Evolutionary conservation across 2,888 invertebrate species (phyloP).

Genomic region (Drosophila atroscutellata): DNA sequence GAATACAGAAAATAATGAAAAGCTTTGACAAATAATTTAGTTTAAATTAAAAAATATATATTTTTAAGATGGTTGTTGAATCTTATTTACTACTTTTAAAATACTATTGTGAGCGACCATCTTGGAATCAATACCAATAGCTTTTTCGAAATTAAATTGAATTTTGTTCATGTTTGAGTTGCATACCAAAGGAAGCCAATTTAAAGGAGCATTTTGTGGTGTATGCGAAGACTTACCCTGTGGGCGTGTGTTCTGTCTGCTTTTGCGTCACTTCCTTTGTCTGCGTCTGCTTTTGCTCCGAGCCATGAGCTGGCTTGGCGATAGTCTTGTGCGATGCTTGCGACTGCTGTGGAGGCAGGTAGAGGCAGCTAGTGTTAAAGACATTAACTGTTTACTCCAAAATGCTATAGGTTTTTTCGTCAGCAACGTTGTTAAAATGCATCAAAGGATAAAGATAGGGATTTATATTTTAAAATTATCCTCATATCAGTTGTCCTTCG

Average conservation of each 20-base stretch:
- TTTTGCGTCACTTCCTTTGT: slow-evolving; percentile 3
- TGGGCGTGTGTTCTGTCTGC: slow-evolving; percentile 5
- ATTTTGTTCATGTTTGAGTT: not conserved
- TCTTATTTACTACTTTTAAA: not conserved
- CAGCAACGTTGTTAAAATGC: not conserved
- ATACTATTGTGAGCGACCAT: not conserved
- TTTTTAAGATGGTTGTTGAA: too few species aligned
- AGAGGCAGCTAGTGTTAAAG: not conserved
- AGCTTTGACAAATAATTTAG: not conserved
- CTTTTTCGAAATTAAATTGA: not conserved
- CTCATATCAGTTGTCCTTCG: not conserved
- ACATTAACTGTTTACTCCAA: not conserved
- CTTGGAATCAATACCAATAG: not conserved
- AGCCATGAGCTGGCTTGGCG: not conserved
- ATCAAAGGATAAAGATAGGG: not conserved
- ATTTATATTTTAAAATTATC: not conserved
- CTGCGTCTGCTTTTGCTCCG: slow-evolving; percentile 6
- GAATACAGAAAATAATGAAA: too few species aligned
- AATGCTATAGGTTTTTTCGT: not conserved
- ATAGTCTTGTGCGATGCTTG: slow-evolving; percentile 4
- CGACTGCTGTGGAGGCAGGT: slow-evolving; percentile 9
- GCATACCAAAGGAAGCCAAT: not conserved
- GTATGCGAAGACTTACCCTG: slow-evolving; percentile 28
- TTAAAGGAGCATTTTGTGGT: not conserved
- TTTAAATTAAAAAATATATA: too few species aligned